Evolutionary conservation across 2,888 invertebrate species (phyloP).

Genomic region (Aphodius sticticus): DNA sequence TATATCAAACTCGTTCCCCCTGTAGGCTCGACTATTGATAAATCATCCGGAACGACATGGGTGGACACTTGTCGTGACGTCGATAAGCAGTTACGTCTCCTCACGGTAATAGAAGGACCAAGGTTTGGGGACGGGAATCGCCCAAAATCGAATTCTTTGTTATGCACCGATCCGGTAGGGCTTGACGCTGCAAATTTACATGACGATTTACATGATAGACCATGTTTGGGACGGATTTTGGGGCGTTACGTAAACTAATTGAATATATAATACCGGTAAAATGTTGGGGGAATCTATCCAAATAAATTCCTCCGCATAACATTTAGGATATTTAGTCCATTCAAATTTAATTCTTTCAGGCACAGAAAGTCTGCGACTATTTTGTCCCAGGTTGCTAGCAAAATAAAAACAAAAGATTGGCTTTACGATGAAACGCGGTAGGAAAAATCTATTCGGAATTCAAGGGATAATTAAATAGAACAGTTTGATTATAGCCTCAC

Average conservation of each 20-base stretch:
- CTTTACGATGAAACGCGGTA: too few species aligned
- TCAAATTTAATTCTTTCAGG: too few species aligned
- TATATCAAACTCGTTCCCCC: conserved; percentile 7
- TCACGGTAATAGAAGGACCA: conserved; percentile 7
- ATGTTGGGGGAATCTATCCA: not conserved
- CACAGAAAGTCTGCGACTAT: too few species aligned
- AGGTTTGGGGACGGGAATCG: not conserved
- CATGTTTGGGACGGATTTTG: not conserved
- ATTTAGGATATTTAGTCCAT: too few species aligned
- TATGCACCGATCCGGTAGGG: not conserved
- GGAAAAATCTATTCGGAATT: too few species aligned
- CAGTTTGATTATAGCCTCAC: too few species aligned
- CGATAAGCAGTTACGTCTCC: conserved; percentile 25
- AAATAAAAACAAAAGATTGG: too few species aligned
- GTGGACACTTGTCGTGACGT: conserved; percentile 33
- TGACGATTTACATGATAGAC: not conserved
- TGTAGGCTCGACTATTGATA: conserved; percentile 32
- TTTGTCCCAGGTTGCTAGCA: too few species aligned
- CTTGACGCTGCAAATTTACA: not conserved
- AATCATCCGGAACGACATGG: conserved; percentile 36
- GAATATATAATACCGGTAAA: not conserved
- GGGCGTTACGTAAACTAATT: not conserved
- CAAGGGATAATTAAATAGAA: too few species aligned
- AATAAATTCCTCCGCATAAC: not conserved
- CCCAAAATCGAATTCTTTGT: conserved; percentile 10